Evolutionary conservation across 1,140 invertebrate species (phyloP).

Genomic region (Bradynema listronoti): DNA sequence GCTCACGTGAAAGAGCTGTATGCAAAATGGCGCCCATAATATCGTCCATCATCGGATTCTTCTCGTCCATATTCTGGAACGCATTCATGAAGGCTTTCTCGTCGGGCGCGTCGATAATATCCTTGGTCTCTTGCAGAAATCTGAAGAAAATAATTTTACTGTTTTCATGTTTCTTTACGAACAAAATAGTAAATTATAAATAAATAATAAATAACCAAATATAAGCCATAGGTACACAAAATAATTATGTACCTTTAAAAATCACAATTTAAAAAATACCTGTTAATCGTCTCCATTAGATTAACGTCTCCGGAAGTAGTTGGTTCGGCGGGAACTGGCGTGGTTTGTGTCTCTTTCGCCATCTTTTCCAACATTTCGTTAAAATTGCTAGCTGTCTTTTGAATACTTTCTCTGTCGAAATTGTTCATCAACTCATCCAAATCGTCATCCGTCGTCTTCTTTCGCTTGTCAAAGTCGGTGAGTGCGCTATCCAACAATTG

Average conservation of each 20-base stretch:
- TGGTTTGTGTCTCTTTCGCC: slow-evolving; percentile 5
- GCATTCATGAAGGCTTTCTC: slow-evolving; percentile 23
- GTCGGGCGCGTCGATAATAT: slow-evolving; percentile 1
- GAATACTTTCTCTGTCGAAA: slow-evolving; percentile 28
- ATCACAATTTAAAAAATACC: slow-evolving; percentile 5
- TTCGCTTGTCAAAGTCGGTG: slow-evolving; percentile 22
- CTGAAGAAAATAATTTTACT: slow-evolving; percentile 9
- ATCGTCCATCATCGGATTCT: slow-evolving; percentile 17
- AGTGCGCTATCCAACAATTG: slow-evolving; percentile 26
- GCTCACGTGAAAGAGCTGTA: slow-evolving; percentile 29
- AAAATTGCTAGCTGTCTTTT: slow-evolving; percentile 32
- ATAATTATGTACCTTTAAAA: background rate
- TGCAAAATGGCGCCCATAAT: slow-evolving; percentile 26
- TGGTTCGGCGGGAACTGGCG: background rate
- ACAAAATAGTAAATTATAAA: too few relatives aligned
- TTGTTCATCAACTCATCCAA: slow-evolving; percentile 32
- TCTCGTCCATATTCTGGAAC: slow-evolving; percentile 14
- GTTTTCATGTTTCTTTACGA: background rate
- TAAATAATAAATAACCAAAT: too few relatives aligned
- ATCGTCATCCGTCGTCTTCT: slow-evolving; percentile 24
- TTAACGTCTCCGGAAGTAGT: background rate
- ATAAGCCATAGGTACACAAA: too few relatives aligned
- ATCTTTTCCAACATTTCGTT: slow-evolving; percentile 23
- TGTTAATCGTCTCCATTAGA: slow-evolving; percentile 13
- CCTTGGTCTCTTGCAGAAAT: slow-evolving; percentile 7